Conservation (phyloP, 2,888 invertebrate species). For the Lutraria lutraria region DNA sequence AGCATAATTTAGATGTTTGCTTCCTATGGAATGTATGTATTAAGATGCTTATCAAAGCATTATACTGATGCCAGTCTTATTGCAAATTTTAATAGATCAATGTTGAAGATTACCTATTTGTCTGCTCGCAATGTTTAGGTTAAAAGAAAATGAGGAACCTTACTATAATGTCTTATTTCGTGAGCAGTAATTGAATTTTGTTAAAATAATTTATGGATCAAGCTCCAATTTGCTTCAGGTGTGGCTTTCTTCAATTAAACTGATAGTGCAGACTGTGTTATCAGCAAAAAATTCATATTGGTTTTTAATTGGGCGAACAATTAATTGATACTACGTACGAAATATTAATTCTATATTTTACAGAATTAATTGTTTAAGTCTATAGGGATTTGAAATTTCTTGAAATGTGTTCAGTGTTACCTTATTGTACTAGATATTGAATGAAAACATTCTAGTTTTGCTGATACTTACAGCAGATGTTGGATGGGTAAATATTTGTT, state of each 20-base stretch:
- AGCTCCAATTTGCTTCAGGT: background rate
- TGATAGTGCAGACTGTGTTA: background rate
- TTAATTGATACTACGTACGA: background rate
- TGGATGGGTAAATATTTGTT: background rate
- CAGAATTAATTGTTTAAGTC: background rate
- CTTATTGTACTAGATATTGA: too few relatives aligned
- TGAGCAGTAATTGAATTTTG: too few relatives aligned
- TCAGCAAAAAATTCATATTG: background rate
- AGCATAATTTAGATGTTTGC: background rate
- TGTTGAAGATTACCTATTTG: too few relatives aligned
- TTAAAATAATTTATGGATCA: background rate
- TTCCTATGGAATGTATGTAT: background rate
- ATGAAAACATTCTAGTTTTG: background rate
- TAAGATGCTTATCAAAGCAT: background rate
- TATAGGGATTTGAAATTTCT: background rate
- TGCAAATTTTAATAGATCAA: too few relatives aligned
- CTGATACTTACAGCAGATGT: background rate
- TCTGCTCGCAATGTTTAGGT: too few relatives aligned
- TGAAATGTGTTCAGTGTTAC: background rate
- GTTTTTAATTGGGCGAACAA: background rate
- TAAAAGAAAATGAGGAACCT: too few relatives aligned
- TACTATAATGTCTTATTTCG: too few relatives aligned
- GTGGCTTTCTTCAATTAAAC: background rate
- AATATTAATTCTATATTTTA: background rate
- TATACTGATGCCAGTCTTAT: background rate